Conservation (phyloP, 2,888 invertebrate species). For the Ichneumoninae sp. region DNA sequence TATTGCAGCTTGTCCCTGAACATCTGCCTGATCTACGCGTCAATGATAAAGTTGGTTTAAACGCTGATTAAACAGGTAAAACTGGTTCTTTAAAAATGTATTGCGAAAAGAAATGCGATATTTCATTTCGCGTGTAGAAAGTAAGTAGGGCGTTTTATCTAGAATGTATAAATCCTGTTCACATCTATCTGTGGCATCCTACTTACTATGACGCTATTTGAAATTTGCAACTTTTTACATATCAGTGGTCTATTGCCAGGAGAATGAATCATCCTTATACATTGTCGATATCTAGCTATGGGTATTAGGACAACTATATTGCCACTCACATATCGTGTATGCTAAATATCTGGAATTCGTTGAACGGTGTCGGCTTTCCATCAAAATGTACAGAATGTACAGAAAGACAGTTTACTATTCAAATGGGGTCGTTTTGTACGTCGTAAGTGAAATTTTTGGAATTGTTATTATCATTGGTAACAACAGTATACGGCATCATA, state of each 20-base stretch:
- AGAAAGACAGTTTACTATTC: not conserved
- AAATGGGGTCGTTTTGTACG: not conserved
- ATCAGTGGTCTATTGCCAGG: not conserved
- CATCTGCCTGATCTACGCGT: constrained; percentile 80
- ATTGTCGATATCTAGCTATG: not conserved
- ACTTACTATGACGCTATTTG: not conserved
- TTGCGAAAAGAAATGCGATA: not conserved
- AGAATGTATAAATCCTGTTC: not conserved
- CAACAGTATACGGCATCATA: not conserved
- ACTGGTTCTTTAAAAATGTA: no score
- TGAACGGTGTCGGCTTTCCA: not conserved
- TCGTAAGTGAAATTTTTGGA: not conserved
- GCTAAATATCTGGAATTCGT: not conserved
- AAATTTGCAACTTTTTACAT: constrained; percentile 18
- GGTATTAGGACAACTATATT: not conserved
- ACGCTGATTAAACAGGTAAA: no score
- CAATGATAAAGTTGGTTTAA: not conserved
- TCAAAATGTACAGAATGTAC: not conserved
- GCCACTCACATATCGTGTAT: constrained; percentile 3
- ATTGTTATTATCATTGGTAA: not conserved
- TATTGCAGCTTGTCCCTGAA: constrained; percentile 84
- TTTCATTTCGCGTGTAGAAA: not conserved
- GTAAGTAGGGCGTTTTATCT: not conserved
- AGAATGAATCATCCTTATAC: not conserved
- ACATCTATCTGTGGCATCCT: not conserved